Evolutionary conservation across 2,888 invertebrate genomes (phyloP).

Genomic region (Acronicta psi): DNA sequence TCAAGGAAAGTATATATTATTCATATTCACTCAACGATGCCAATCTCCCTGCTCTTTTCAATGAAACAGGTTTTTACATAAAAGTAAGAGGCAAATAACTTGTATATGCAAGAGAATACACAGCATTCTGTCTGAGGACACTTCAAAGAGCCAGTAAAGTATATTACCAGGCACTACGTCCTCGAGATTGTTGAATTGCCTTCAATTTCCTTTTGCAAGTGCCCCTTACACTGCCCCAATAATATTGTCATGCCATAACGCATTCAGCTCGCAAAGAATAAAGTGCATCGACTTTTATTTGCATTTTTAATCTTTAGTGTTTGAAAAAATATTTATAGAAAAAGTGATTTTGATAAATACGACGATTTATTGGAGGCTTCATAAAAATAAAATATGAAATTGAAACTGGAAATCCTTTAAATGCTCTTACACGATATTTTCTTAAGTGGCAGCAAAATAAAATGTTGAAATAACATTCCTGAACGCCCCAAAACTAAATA

Average conservation of each 20-base stretch:
- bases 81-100: slow-evolving; percentile 53
- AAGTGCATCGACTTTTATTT: slow-evolving; percentile 29
- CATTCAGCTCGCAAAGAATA: slow-evolving; percentile 56
- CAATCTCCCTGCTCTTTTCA: slow-evolving; percentile 50
- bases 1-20: slow-evolving; percentile 49
- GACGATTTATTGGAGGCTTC: no score
- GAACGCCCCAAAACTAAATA: slow-evolving; percentile 33
- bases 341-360: no score
- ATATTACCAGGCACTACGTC: slow-evolving; percentile 66
- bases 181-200: slow-evolving; percentile 70
- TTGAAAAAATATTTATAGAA: slow-evolving; percentile 14
- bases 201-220: slow-evolving; percentile 70
- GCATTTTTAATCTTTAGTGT: slow-evolving; percentile 4
- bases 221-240: slow-evolving; percentile 60
- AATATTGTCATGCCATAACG: slow-evolving; percentile 64
- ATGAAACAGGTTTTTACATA: slow-evolving; percentile 46
- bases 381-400: neutral
- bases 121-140: slow-evolving; percentile 51
- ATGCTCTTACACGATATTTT: neutral
- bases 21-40: slow-evolving; percentile 48
- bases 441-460: slow-evolving; percentile 11
- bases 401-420: no score
- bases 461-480: slow-evolving; percentile 5
- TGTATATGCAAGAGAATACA: slow-evolving; percentile 49
- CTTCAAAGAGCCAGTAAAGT: slow-evolving; percentile 66